A percentile compares a stretch with the other conserved stretches of the same genome.
Evolutionary conservation across 2,113 vertebrate genomes (phyloP).

Genomic region (Gobiocypris rarus): DNA sequence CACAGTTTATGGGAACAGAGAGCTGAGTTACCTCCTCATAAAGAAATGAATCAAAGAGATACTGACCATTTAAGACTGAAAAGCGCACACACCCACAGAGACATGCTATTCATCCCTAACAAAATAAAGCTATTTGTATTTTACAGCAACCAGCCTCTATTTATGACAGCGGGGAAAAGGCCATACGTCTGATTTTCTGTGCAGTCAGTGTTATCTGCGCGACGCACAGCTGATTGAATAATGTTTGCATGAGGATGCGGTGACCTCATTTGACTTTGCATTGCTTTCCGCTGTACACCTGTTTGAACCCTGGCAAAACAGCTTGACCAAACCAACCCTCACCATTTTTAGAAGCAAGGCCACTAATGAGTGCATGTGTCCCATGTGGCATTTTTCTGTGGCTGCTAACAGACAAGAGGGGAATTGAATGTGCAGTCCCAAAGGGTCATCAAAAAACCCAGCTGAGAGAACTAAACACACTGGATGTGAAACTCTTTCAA

Average conservation of each 20-base stretch:
- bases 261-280: conserved; percentile 24
- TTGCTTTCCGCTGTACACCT: conserved; percentile 64
- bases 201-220: not conserved
- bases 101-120: conserved; percentile 17
- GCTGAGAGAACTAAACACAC: not conserved
- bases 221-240: not conserved
- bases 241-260: not conserved
- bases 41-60: conserved; percentile 51
- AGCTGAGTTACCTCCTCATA: conserved; percentile 42
- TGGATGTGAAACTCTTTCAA: not conserved
- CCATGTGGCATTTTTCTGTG: conserved; percentile 54
- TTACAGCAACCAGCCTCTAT: conserved; percentile 13
- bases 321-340: conserved; percentile 48
- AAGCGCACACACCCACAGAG: conserved; percentile 31
- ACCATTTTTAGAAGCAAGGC: conserved; percentile 67
- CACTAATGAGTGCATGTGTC: conserved; percentile 67
- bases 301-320: conserved; percentile 62
- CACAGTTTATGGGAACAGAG: conserved; percentile 57
- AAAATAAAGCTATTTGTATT: conserved; percentile 25
- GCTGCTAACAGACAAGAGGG: conserved; percentile 45
- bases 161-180: not conserved
- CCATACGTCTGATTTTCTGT: not conserved
- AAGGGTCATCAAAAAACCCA: conserved; percentile 28
- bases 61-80: conserved; percentile 35
- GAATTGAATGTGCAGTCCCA: conserved; percentile 36